phyloP scores from a whole-genome alignment of 2,888 invertebrate genomes.

The Drosophila birchii region DNA sequence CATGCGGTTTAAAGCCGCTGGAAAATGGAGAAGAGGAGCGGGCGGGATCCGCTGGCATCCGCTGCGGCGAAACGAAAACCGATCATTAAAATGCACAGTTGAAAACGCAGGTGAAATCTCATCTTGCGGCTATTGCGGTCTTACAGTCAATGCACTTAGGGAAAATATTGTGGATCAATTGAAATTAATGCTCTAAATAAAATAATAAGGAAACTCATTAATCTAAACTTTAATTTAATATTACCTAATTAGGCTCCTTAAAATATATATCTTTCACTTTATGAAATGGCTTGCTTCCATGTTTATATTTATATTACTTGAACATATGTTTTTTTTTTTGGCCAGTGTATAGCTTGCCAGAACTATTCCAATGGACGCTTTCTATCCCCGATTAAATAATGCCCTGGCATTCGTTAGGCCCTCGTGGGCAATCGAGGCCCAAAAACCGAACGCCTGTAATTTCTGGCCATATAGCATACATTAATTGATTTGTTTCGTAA shows the following conservation, averaged over 20 bases:
- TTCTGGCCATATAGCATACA: conserved; percentile 51
- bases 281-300: neutral
- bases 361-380: conserved; percentile 48
- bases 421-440: conserved; percentile 10
- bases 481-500: conserved; percentile 81
- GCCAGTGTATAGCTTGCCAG: conserved; percentile 31
- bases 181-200: neutral
- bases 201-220: neutral
- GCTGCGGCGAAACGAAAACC: conserved; percentile 39
- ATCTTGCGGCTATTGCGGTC: conserved; percentile 48
- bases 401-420: conserved; percentile 37
- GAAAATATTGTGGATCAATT: neutral
- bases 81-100: conserved; percentile 54
- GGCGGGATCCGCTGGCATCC: conserved; percentile 37
- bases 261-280: neutral
- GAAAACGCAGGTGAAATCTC: conserved; percentile 52
- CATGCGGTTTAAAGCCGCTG: conserved; percentile 42
- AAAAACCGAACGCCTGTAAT: neutral
- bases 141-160: neutral
- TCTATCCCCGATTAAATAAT: conserved; percentile 36
- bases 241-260: no score
- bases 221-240: neutral
- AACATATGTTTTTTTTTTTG: neutral
- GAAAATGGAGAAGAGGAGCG: conserved; percentile 8
- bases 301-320: neutral